Evolutionary conservation across 2,888 invertebrate genomes (phyloP).

Genomic region (Onthophagus sagittarius): DNA sequence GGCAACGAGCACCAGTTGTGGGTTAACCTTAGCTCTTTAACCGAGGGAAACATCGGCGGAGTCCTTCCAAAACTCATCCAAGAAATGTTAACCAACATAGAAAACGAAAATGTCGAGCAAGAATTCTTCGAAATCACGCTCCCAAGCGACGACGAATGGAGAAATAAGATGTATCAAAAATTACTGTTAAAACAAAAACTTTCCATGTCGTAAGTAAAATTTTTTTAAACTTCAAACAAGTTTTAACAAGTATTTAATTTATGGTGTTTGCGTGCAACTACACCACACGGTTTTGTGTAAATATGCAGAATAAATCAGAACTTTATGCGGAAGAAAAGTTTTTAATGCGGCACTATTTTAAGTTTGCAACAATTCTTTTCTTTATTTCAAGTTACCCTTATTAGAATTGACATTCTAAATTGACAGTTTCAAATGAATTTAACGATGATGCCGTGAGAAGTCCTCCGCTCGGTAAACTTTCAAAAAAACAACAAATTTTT

Average conservation of each 20-base stretch:
- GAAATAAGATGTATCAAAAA: slow-evolving; percentile 63
- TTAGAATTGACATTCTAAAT: not conserved
- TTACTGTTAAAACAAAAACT: slow-evolving; percentile 63
- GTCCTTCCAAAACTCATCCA: slow-evolving; percentile 64
- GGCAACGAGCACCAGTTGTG: slow-evolving; percentile 46
- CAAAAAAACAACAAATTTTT: not conserved
- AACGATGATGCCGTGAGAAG: no score
- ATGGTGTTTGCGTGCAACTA: not conserved
- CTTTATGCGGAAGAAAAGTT: not conserved
- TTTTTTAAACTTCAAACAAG: not conserved
- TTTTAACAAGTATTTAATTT: not conserved
- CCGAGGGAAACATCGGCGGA: slow-evolving; percentile 60
- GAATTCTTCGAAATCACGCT: slow-evolving; percentile 53
- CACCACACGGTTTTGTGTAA: not conserved
- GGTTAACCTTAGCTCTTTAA: slow-evolving; percentile 56
- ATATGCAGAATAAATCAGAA: not conserved
- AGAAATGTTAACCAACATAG: slow-evolving; percentile 54
- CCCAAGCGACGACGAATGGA: slow-evolving; percentile 67
- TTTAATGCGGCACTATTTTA: not conserved
- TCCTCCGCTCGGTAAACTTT: not conserved
- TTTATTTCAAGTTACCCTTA: not conserved
- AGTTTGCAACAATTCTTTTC: not conserved
- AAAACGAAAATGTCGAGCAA: slow-evolving; percentile 29
- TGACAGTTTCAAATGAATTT: not conserved
- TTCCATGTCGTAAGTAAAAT: slow-evolving; percentile 39